These are phyloP conservation scores for Fopius arisanus DNA, from an alignment of 1,140 invertebrate genomes.

Conservation along the genomic window DNA sequence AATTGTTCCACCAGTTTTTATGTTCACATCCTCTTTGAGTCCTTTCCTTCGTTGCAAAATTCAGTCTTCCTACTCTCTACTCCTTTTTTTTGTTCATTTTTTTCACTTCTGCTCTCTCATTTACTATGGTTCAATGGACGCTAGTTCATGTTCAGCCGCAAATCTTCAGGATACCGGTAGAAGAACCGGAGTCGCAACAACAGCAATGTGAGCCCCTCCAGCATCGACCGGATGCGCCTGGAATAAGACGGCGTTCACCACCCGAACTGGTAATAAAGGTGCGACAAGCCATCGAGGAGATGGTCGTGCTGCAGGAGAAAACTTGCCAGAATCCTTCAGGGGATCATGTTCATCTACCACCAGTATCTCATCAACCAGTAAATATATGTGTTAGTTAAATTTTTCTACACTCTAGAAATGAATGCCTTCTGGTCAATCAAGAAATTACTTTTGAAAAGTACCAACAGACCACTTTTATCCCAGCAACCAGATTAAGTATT, in stretches of 20 bases:
- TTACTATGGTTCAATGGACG: constrained; percentile 21
- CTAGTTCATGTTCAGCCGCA: constrained; percentile 44
- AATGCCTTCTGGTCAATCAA: too few species aligned
- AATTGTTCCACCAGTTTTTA: background rate
- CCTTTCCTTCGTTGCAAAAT: background rate
- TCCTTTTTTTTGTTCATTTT: background rate
- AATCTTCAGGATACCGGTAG: constrained; percentile 29
- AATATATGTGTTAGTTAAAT: background rate
- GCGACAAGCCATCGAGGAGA: constrained; percentile 45
- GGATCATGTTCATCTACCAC: constrained; percentile 8
- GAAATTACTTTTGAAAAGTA: too few species aligned
- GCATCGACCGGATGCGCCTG: constrained; percentile 48
- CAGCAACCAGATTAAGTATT: too few species aligned
- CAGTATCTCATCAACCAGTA: background rate
- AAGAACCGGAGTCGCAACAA: constrained; percentile 2
- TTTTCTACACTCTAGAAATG: too few species aligned
- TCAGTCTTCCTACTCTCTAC: background rate
- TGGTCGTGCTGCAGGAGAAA: constrained; percentile 26
- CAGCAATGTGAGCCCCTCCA: constrained; percentile 40
- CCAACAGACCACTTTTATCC: too few species aligned
- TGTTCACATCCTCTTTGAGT: background rate
- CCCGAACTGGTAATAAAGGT: constrained; percentile 47
- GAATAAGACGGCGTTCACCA: constrained; percentile 41
- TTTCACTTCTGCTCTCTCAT: background rate
- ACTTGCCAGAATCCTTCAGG: constrained; percentile 25